Percentiles rank a stretch among this genome's conserved stretches.
These are phyloP conservation scores for Nannospalax galili DNA, from an alignment of 2,113 vertebrate genomes.

Conservation along the genomic window DNA sequence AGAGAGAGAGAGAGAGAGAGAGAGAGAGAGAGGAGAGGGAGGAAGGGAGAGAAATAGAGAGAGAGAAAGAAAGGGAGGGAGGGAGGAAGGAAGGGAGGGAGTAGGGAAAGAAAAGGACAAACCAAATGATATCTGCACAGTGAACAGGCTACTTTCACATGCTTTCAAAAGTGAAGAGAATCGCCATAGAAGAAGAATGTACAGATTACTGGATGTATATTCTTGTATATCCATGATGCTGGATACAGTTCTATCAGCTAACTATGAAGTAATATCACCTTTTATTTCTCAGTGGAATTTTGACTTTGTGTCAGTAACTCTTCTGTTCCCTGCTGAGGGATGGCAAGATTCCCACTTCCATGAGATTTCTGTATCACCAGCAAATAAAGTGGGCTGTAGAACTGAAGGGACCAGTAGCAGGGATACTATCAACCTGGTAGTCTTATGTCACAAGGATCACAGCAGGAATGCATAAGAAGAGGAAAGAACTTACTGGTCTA, in stretches of 20 bases:
- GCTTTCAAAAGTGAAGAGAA: not conserved
- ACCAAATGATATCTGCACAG: not conserved
- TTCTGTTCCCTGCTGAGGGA: not conserved
- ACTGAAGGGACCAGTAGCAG: not conserved
- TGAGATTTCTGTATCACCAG: not conserved
- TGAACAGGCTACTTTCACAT: not conserved
- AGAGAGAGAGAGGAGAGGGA: too few species aligned
- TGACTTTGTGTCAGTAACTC: not conserved
- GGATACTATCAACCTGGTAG: not conserved
- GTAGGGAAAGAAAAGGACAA: not conserved
- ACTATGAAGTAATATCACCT: too few species aligned
- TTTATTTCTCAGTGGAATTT: constrained; percentile 24
- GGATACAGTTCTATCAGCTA: too few species aligned
- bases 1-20: too few species aligned
- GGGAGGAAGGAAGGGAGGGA: too few species aligned
- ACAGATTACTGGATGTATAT: too few species aligned
- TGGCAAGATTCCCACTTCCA: not conserved
- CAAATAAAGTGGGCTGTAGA: not conserved
- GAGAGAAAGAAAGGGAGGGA: too few species aligned
- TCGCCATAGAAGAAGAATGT: not conserved
- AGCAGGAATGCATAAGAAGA: not conserved
- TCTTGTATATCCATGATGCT: too few species aligned
- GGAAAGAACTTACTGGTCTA: not conserved
- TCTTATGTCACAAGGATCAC: too few species aligned
- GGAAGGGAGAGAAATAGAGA: too few species aligned